Evolutionary conservation across 2,113 vertebrate genomes (phyloP).

Genomic region (Trachemys scripta): DNA sequence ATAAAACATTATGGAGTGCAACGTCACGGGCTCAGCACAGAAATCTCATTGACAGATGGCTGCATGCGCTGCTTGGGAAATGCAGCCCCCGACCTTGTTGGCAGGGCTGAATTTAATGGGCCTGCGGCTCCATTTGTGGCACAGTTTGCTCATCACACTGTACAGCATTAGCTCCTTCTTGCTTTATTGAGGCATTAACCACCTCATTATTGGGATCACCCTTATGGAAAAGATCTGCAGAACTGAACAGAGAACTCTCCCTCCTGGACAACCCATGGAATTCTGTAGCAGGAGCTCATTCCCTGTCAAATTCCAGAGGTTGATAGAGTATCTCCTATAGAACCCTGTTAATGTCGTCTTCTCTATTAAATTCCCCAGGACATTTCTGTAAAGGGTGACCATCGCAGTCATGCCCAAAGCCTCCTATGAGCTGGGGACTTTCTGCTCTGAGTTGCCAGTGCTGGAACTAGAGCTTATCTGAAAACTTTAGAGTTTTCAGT

Average conservation of each 20-base stretch:
- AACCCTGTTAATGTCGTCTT: background rate
- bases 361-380: background rate
- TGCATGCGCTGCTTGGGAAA: background rate
- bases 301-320: background rate
- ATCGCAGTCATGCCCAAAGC: background rate
- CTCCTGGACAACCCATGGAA: background rate
- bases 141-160: background rate
- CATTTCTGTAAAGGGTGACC: background rate
- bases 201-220: background rate
- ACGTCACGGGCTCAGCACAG: background rate
- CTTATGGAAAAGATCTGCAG: background rate
- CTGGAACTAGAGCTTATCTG: background rate
- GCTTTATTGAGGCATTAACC: background rate
- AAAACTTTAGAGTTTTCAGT: background rate
- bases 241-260: background rate
- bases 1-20: too few relatives aligned
- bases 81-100: background rate
- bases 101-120: background rate
- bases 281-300: background rate
- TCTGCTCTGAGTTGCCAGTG: background rate
- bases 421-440: background rate
- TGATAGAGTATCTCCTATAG: background rate
- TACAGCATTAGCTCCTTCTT: background rate
- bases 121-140: background rate
- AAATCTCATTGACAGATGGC: background rate